Conservation (phyloP, 1,140 invertebrate species). For the Phenacoccus solenopsis region DNA sequence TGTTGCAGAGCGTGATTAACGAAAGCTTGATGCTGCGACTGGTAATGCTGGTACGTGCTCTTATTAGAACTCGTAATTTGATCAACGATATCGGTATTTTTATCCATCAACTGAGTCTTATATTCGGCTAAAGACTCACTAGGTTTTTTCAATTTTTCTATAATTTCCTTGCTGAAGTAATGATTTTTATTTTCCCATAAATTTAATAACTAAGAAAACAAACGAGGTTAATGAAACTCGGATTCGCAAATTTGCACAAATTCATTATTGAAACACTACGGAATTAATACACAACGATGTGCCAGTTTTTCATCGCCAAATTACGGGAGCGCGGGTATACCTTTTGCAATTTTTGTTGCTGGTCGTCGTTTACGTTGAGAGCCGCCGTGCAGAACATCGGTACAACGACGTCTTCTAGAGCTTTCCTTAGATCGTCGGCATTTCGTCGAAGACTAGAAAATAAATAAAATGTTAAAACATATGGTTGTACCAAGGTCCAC, state of each 20-base stretch:
- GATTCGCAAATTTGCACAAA: no score
- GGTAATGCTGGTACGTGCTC: slow-evolving; percentile 64
- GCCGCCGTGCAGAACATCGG: slow-evolving; percentile 92
- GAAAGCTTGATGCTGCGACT: slow-evolving; percentile 91
- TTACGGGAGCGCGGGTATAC: slow-evolving; percentile 30
- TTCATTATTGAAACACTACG: not conserved
- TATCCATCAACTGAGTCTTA: slow-evolving; percentile 64
- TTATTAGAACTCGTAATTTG: slow-evolving; percentile 61
- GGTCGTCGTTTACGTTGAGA: slow-evolving; percentile 67
- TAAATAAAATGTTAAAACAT: not conserved
- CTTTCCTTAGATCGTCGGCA: slow-evolving; percentile 77
- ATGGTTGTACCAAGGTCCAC: no score
- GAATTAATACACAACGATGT: not conserved
- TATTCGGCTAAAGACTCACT: slow-evolving; percentile 67
- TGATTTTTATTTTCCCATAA: slow-evolving; percentile 94
- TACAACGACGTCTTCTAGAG: slow-evolving; percentile 84
- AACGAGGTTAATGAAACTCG: slow-evolving; percentile 5
- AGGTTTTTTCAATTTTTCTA: slow-evolving; percentile 70
- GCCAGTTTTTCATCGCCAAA: not conserved
- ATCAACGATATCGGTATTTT: slow-evolving; percentile 60
- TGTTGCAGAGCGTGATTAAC: slow-evolving; percentile 78
- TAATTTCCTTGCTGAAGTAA: slow-evolving; percentile 73
- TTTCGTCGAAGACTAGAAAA: slow-evolving; percentile 82
- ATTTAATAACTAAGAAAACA: slow-evolving; percentile 48
- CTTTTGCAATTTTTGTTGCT: slow-evolving; percentile 80